Evolutionary conservation across 2,888 invertebrate genomes (phyloP), one percentile per base, ranked within the genome.

Genomic region (Theodoxus fluviatilis): DNA sequence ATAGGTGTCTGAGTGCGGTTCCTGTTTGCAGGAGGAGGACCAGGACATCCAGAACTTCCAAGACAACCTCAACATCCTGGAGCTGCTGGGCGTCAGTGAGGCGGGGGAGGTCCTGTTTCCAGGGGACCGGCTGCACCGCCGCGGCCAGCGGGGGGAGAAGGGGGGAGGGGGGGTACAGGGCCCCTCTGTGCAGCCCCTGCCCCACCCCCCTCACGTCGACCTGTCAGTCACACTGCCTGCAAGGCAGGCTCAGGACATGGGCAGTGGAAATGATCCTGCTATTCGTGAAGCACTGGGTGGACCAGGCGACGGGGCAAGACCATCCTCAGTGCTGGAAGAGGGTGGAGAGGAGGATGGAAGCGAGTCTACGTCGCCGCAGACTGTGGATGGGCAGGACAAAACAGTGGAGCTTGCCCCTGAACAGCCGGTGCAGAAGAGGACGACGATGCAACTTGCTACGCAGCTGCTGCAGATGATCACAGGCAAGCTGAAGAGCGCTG

Each of bases 11-110:
- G n/a, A n/a, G n/a, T n/a, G n/a, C n/a, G n/a, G n/a, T n/a, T n/a
- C n/a, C n/a, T n/a, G n/a, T n/a, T n/a, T n/a, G n/a, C n/a, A n/a
- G n/a, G 69, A 74, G 55, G 83, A 86, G 71, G 83, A 85, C 68
- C 67, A 75, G 25, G 75, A 80, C 3, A 69, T 87, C 18, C 81
- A 85, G 55, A 72, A 81, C 4, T 82, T 87, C 71, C 84, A 86
- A 68, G 83, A 85, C 73, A 84, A 83, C 71, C 73, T 88, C 65
- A 85, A 87, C 74, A 78, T 88, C 12, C 75, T 86, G 40, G 74
- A 84, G n/a, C 70, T 87, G 52, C 74, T 86, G 52, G 80, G 79
- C 49, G 74, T 82, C 22, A 72, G 71, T 6, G 79, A 79, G 6
- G 66, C 40, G 12, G 69, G 43, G 31, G 73, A 67, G 25, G 47